These are phyloP conservation scores for Coranthus polyacanthus DNA, from an alignment of 2,797 vertebrate genomes.

Conservation along the genomic window DNA sequence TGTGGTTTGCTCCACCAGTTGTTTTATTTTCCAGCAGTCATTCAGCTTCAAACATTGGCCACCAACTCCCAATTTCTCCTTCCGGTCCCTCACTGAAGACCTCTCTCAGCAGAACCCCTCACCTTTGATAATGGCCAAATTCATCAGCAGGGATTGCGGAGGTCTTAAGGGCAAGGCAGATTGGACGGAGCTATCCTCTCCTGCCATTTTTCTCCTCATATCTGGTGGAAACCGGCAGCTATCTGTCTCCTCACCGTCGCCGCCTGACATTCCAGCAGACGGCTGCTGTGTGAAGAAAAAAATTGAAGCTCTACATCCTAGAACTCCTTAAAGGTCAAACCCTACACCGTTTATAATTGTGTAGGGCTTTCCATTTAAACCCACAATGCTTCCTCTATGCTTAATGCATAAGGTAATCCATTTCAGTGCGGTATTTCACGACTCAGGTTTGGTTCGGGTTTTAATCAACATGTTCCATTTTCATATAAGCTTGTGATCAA, in stretches of 20 bases:
- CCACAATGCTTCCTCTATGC: constrained; percentile 10
- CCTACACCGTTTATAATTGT: constrained; percentile 40
- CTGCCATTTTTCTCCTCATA: constrained; percentile 57
- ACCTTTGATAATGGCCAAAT: constrained; percentile 74
- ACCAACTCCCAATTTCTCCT: constrained; percentile 30
- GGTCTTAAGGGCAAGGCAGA: constrained; percentile 63
- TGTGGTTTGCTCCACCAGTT: constrained; percentile 36
- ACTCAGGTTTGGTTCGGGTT: neutral
- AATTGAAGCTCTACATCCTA: constrained; percentile 42
- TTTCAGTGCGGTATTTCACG: neutral
- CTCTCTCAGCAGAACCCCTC: constrained; percentile 65
- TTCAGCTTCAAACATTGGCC: constrained; percentile 36
- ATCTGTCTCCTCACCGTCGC: constrained; percentile 65
- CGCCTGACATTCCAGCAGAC: constrained; percentile 55
- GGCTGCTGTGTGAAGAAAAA: constrained; percentile 40
- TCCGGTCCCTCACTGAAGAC: constrained; percentile 48
- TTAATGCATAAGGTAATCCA: constrained; percentile 23
- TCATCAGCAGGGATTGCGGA: constrained; percentile 62
- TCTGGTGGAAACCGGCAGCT: constrained; percentile 48
- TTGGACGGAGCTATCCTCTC: constrained; percentile 48
- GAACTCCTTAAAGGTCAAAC: constrained; percentile 69
- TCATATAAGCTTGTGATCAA: neutral
- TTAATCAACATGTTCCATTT: neutral
- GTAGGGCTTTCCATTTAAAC: constrained; percentile 42
- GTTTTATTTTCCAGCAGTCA: constrained; percentile 43